A percentile compares a stretch with the other conserved stretches of the same genome.
phyloP scores from a whole-genome alignment of 2,797 vertebrate species.

The Aeoliscus strigatus region DNA sequence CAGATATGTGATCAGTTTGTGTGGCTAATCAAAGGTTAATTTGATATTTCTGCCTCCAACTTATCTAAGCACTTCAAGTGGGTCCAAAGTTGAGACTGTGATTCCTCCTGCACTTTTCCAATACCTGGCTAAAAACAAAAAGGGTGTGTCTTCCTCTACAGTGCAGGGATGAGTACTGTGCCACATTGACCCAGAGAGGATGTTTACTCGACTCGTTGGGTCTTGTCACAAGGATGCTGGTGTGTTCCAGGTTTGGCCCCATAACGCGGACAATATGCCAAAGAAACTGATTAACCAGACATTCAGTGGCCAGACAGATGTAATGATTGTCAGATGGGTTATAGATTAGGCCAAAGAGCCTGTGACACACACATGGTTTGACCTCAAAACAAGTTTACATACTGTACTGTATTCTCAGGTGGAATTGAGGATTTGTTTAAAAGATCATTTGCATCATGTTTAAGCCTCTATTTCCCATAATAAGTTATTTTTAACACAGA shows the following conservation, averaged over 20 bases:
- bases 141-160: conserved; percentile 61
- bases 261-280: not conserved
- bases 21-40: not conserved
- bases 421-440: too few relatives aligned
- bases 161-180: conserved; percentile 16
- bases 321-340: too few relatives aligned
- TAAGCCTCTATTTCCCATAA: too few relatives aligned
- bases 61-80: conserved; percentile 1
- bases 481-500: too few relatives aligned
- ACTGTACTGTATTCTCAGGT: too few relatives aligned
- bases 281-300: too few relatives aligned
- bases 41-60: not conserved
- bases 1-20: not conserved
- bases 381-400: too few relatives aligned
- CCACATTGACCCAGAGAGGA: conserved; percentile 19
- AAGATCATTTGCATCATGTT: too few relatives aligned
- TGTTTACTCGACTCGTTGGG: conserved; percentile 20
- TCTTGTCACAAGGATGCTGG: conserved; percentile 6
- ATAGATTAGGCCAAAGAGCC: too few relatives aligned
- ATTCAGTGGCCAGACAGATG: too few relatives aligned
- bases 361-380: too few relatives aligned
- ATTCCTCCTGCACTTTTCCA: conserved; percentile 32
- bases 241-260: not conserved
- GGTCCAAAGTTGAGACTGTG: conserved; percentile 1
- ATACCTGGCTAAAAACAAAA: conserved; percentile 57